phyloP scores from a whole-genome alignment of 64 coral and sea anemone genomes.

The Dendrophyllia cribrosa region DNA sequence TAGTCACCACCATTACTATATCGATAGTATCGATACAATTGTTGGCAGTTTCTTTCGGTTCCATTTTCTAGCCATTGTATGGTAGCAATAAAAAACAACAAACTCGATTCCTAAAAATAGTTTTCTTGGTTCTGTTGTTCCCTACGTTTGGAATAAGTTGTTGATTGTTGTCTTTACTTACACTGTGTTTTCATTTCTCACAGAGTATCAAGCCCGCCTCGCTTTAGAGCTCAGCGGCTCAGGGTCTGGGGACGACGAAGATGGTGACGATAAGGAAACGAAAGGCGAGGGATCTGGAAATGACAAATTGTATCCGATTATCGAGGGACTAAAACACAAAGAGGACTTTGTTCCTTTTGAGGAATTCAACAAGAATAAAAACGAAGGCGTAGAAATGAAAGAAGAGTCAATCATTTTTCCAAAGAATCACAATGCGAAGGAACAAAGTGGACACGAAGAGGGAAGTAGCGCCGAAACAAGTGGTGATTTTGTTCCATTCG shows the following conservation, averaged over 20 bases:
- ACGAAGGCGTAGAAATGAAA: not conserved
- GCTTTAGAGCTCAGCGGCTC: constrained; percentile 8
- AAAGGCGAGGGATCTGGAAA: not conserved
- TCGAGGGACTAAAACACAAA: not conserved
- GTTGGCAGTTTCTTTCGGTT: too few relatives aligned
- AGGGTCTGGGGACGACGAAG: constrained; percentile 33
- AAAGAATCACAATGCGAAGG: not conserved
- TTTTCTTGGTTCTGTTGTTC: too few relatives aligned
- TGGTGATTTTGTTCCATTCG: not conserved
- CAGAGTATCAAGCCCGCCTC: constrained; percentile 41
- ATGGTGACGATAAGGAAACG: not conserved
- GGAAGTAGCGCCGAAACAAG: not conserved
- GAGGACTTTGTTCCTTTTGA: not conserved
- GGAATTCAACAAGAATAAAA: not conserved
- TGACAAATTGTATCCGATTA: constrained; percentile 4
- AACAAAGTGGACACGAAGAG: constrained; percentile 19
- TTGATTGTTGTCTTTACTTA: too few relatives aligned
- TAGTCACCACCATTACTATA: too few relatives aligned
- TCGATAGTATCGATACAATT: too few relatives aligned
- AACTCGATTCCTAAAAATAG: too few relatives aligned
- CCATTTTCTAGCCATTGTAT: too few relatives aligned
- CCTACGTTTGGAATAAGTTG: too few relatives aligned
- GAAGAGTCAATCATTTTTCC: not conserved
- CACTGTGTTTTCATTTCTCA: not conserved
- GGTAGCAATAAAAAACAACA: too few relatives aligned